Percentiles rank a stretch among this genome's conserved stretches.
Conservation (phyloP, 2,113 vertebrate genomes). For the Odocoileus virginianus region DNA sequence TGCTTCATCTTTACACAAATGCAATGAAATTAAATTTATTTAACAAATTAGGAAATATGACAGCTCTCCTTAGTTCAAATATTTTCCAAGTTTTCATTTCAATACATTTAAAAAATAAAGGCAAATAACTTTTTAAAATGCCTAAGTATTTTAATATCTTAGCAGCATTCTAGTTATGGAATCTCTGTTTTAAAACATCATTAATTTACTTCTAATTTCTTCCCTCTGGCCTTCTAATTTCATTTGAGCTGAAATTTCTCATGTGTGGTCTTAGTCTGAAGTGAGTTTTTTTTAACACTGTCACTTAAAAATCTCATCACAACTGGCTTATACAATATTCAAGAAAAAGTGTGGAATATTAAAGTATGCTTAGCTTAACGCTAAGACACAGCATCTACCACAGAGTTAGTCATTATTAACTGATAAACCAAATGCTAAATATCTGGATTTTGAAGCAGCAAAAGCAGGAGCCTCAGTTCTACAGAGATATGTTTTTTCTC, state of each 20-base stretch:
- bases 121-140: neutral
- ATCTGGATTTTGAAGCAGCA: neutral
- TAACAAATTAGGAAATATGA: neutral
- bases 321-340: neutral
- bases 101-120: neutral
- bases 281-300: neutral
- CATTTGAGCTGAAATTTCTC: neutral
- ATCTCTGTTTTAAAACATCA: neutral
- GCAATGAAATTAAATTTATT: neutral
- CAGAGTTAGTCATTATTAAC: neutral
- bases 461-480: neutral
- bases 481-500: neutral
- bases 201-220: slow-evolving; percentile 35
- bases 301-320: slow-evolving; percentile 4
- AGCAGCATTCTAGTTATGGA: neutral
- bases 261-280: slow-evolving; percentile 34
- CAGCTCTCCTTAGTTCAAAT: neutral
- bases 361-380: neutral
- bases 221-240: slow-evolving; percentile 23
- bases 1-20: neutral
- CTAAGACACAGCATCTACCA: neutral
- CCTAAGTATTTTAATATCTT: slow-evolving; percentile 10
- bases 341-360: neutral
- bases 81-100: neutral
- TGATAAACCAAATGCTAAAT: neutral